Conservation (phyloP, 2,888 invertebrate species). For the Ophion ventricosus region DNA sequence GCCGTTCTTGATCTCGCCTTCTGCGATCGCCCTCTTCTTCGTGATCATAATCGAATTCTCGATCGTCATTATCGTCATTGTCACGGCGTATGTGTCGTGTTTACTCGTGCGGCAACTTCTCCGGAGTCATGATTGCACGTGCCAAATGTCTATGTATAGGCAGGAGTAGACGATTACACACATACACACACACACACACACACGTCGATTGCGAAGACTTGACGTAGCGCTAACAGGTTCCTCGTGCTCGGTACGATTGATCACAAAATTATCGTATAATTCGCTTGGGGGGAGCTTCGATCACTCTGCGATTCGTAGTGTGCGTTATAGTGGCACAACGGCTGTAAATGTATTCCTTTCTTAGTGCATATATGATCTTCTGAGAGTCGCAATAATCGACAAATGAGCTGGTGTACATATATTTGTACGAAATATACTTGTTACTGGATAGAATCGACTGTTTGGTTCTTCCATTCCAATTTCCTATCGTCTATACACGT, state of each 20-base stretch:
- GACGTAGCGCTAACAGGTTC: constrained; percentile 58
- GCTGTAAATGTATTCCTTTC: constrained; percentile 23
- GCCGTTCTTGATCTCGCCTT: neutral
- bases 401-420: neutral
- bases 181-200: neutral
- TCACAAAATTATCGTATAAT: constrained; percentile 57
- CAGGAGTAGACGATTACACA: neutral
- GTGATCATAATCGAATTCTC: constrained; percentile 21
- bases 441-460: constrained; percentile 48
- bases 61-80: constrained; percentile 1
- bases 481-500: constrained; percentile 1
- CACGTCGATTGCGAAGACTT: constrained; percentile 15
- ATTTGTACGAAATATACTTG: constrained; percentile 13
- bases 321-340: constrained; percentile 46
- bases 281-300: constrained; percentile 49
- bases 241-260: constrained; percentile 54
- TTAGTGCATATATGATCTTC: constrained; percentile 14
- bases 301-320: constrained; percentile 20
- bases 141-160: neutral
- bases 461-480: constrained; percentile 39
- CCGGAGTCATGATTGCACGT: neutral
- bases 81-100: constrained; percentile 5
- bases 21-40: neutral
- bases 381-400: constrained; percentile 19
- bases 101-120: constrained; percentile 9